Evolutionary conservation across 1,140 invertebrate species (phyloP), one percentile per base, ranked within the genome.

Genomic region (Octopus bimaculoides): DNA sequence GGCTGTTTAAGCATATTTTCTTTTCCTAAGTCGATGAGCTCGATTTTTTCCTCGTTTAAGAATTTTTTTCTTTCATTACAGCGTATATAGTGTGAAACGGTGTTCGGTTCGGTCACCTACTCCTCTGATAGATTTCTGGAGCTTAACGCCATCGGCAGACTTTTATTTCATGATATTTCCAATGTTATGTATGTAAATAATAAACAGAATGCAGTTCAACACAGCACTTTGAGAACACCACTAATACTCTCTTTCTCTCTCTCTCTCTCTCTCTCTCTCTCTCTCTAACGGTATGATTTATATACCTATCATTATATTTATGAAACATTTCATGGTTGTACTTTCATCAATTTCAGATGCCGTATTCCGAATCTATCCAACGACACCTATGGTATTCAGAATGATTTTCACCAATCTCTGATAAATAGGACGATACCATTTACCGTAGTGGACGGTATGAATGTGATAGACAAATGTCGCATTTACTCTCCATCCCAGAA

Each of bases 391-490:
- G 52, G 55, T 10, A 73, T 83, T 14, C 81, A 83, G 69, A 82
- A 76, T 55, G 77, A 80, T 26, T 73, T 79, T 14, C 85, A 85
- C 75, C 66, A 77, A 26, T 54, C 74, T 52, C 75, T 81, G 5
- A 80, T 83, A 6, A 83, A 85, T 76, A n/a, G 17, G 41, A 74
- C 83, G 14, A 83, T 84, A n/a, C 84, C 83, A n/a, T 82, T 80
- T 26, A 5, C 20, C 5, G 78, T 80, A 52, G 69, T 5, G 4
- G 52, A 82, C 52, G 52, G 17, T 78, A 41, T 12, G 2, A 17
- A 52, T 14, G 20, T n/a, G 41, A 6, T 74, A 20, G 6, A 61
- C 52, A 5, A 77, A 54, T 26, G 74, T 69, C 56, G 81, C 54
- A 69, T 55, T 10, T 9, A 74, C 53, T 8, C 20, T 14, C 17